phyloP scores from a whole-genome alignment of 2,113 vertebrate species.

The human region GRCh38 chr6:70266001-70266500 shows the following conservation, averaged over 20 bases:
- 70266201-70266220: not conserved
- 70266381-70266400: not conserved
- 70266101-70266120: not conserved
- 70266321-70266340: not conserved
- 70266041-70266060: not conserved
- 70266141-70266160: not conserved
- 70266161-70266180: not conserved
- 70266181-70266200: not conserved
- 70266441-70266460: not conserved
- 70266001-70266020: conserved; percentile 38
- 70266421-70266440: not conserved
- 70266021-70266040: not conserved
- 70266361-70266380: conserved; percentile 18
- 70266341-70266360: conserved; percentile 21
- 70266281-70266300: not conserved
- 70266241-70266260: conserved; percentile 28
- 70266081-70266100: not conserved
- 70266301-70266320: conserved; percentile 8
- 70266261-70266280: conserved; percentile 32
- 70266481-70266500: not conserved
- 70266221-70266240: not conserved
- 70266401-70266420: not conserved
- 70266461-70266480: not conserved
- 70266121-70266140: not conserved
- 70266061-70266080: not conserved